Evolutionary conservation across 2,113 vertebrate genomes (phyloP).

Genomic region (Pelecanoides urinatrix): DNA sequence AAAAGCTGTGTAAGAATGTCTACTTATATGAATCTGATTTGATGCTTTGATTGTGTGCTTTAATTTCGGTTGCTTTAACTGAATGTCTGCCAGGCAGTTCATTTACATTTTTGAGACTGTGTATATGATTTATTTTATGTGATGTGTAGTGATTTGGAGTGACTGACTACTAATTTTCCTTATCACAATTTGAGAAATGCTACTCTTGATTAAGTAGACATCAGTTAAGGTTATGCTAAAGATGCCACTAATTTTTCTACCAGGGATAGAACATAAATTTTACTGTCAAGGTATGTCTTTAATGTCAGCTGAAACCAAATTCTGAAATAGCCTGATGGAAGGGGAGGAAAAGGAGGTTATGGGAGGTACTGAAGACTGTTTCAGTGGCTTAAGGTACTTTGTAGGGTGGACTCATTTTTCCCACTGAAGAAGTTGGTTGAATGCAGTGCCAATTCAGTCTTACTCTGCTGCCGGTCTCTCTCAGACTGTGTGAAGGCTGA

Average conservation of each 20-base stretch:
- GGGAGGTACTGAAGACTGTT: background rate
- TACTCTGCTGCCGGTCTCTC: background rate
- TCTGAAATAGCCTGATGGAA: background rate
- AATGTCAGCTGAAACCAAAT: background rate
- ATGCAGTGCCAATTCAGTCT: background rate
- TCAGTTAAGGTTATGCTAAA: background rate
- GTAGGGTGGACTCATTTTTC: background rate
- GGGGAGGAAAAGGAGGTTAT: background rate
- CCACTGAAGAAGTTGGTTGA: background rate
- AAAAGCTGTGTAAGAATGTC: background rate
- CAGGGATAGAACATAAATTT: background rate
- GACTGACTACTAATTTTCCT: background rate
- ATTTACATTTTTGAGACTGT: background rate
- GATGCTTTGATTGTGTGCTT: background rate
- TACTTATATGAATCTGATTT: background rate
- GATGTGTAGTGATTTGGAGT: background rate
- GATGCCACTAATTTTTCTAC: background rate
- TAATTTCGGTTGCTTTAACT: background rate
- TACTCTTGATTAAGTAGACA: background rate
- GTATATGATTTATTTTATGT: background rate
- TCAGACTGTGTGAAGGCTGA: background rate
- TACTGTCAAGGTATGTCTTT: background rate
- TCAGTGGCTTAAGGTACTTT: background rate
- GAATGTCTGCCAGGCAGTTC: background rate
- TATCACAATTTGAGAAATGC: background rate